These are phyloP conservation scores for Sminthurides aquaticus DNA, from an alignment of 2,888 invertebrate genomes.

Conservation along the genomic window DNA sequence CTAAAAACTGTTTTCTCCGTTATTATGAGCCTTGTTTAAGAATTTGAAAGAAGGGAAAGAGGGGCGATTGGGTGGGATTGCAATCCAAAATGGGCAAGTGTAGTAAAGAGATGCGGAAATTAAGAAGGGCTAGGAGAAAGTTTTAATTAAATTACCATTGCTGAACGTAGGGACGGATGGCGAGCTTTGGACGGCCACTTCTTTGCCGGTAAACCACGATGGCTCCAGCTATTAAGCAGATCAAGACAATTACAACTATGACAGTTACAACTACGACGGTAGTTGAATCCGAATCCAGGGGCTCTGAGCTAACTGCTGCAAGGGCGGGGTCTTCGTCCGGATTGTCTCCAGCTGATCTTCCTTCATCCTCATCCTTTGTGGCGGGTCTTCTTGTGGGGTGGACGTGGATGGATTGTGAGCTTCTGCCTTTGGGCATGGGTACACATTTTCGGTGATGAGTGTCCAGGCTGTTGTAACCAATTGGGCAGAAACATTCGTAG, in stretches of 20 bases:
- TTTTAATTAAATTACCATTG: slow-evolving; percentile 29
- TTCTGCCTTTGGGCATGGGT: not conserved
- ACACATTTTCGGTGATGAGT: not conserved
- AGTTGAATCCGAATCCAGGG: slow-evolving; percentile 9
- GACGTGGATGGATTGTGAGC: too few relatives aligned
- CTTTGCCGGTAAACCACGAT: slow-evolving; percentile 28
- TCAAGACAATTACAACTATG: slow-evolving; percentile 27
- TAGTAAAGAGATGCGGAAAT: not conserved
- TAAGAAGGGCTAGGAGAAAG: not conserved
- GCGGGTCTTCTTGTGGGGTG: not conserved
- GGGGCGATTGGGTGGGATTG: not conserved
- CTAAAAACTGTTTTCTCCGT: not conserved
- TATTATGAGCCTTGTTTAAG: not conserved
- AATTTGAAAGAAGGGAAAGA: not conserved
- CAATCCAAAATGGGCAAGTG: too few relatives aligned
- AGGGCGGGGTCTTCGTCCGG: not conserved
- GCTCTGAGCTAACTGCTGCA: not conserved
- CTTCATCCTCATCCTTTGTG: not conserved
- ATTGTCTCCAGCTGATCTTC: too few relatives aligned
- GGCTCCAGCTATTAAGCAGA: slow-evolving; percentile 18
- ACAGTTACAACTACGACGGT: slow-evolving; percentile 28
- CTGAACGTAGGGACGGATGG: slow-evolving; percentile 39
- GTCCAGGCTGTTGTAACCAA: slow-evolving; percentile 3
- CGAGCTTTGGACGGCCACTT: slow-evolving; percentile 37
- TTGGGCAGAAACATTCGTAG: slow-evolving; percentile 21